Base-by-base conservation (phyloP, 2,113 vertebrate genomes). In the Trochalopteron elliotii region DNA sequence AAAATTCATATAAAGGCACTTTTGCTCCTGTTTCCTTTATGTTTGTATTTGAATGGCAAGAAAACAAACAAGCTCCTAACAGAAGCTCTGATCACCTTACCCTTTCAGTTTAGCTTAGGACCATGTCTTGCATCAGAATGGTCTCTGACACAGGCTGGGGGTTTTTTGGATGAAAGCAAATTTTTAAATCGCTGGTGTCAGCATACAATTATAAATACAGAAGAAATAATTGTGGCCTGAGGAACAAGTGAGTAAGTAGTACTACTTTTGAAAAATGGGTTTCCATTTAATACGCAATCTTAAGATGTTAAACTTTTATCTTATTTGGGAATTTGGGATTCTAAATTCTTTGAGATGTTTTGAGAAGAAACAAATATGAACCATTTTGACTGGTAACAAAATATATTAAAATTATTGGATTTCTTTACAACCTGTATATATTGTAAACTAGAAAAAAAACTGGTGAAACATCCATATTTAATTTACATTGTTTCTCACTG, bases 1-100 rank as follows among this genome's bases (percentile, higher is more conserved):
- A 90, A 93, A 92, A 87, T 64, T 87, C 23, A 40, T 60, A 68
- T 45, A 64, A 89, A 83, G 18, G 15, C 37, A 69, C 14, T 93
- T 91, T n/a, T 2, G 0, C 12, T 80, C 21, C 40, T 11, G 2
- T 49, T 65, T 61, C 49, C 28, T 80, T 82, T 72, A 33, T 47
- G n/a, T 76, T 72, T 76, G 9, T 83, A 22, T 83, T 90, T 80
- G 30, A 91, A 45, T 72, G 40, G 56, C 22, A 68, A 64, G 35
- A 15, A 87, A 85, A 50, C 7, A 27, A 95, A 39, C 27, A 72
- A 53, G 11, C 24, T 90, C 59, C 79, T 35, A 69, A 23, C 25
- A 92, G 53, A 65, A 59, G 23, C 21, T 82, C 11, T 76, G 37
- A 61, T 65, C 65, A 55, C 21, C 42, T 79, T 52, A 40, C 3